These are phyloP conservation scores for Cebidichthys violaceus DNA, from an alignment of 2,113 vertebrate genomes.

Conservation along the genomic window DNA sequence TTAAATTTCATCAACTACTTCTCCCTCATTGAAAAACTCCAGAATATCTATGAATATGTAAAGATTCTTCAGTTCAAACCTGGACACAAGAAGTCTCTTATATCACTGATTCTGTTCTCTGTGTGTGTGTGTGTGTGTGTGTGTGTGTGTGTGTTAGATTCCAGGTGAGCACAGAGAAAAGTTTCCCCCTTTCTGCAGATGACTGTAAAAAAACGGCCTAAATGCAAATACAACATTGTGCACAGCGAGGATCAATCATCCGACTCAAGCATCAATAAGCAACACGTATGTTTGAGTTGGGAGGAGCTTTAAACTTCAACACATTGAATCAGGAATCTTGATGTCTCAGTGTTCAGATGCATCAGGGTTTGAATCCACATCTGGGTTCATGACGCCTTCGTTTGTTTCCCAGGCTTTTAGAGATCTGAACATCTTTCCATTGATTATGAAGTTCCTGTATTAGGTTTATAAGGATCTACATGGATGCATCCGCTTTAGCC, in stretches of 20 bases:
- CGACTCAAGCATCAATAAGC: not conserved
- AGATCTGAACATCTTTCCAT: no score
- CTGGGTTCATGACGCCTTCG: conserved; percentile 8
- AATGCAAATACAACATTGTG: not conserved
- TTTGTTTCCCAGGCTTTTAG: not conserved
- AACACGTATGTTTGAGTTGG: not conserved
- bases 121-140: not conserved
- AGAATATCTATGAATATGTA: not conserved
- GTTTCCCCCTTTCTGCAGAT: not conserved
- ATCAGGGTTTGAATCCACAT: not conserved
- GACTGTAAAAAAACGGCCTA: not conserved
- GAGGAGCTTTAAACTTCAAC: not conserved
- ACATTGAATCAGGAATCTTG: not conserved
- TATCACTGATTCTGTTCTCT: not conserved
- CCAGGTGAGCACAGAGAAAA: not conserved
- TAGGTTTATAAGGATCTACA: no score
- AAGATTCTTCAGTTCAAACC: not conserved
- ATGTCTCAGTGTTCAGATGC: not conserved
- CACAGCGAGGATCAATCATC: not conserved
- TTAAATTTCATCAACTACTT: not conserved
- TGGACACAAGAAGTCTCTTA: not conserved
- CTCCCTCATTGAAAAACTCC: not conserved
- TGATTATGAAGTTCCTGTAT: no score
- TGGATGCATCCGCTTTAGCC: no score
- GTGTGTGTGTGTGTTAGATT: not conserved